Base-by-base conservation (phyloP, 2,113 vertebrate genomes). In the Enhydra lutris region DNA sequence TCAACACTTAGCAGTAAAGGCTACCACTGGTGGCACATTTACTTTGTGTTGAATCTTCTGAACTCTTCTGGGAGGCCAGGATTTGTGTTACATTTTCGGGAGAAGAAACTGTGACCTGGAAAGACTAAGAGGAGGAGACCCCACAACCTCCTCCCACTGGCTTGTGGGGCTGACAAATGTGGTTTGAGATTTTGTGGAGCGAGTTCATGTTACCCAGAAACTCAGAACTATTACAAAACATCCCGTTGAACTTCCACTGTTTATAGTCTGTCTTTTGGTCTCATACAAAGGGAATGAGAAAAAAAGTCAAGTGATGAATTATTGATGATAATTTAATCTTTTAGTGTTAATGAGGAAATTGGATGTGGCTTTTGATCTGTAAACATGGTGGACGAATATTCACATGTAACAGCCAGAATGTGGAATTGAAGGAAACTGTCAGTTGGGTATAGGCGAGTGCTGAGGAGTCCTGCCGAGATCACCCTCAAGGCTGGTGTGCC, bases 311-410 rank as follows among this genome's bases (percentile, higher is more conserved):
- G 20, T 2, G 11, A 82, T 85, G 83, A 95, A n/a, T 86, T 69
- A 61, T 63, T 50, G 78, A 83, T 67, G 36, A 57, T 69, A 61
- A 96, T 89, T 89, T 89, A 65, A 65, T 76, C n/a, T 82, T 92
- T 78, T n/a, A 59, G 52, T 73, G 86, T 93, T 78, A 71, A 92
- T 61, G 92, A 93, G 17, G 39, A 95, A 94, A 91, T 57, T 59
- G 80, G 65, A 55, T 67, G 15, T 71, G 57, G 31, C 17, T 95
- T 95, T 91, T 47, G 34, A 92, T 52, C 50, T 83, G 26, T 83
- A 78, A 91, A 65, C 87, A n/a, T 29, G 65, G 11, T 31, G 29
- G 55, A 17, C 39, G 13, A 55, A 29, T 59, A 29, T 42, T 45
- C 61, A 80, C 34, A 67, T 42, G 6, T 39, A 69, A 74, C 1